Evolutionary conservation across 2,797 vertebrate species (phyloP), one percentile per base, ranked within the genome.

Genomic region (Crenichthys baileyi): DNA sequence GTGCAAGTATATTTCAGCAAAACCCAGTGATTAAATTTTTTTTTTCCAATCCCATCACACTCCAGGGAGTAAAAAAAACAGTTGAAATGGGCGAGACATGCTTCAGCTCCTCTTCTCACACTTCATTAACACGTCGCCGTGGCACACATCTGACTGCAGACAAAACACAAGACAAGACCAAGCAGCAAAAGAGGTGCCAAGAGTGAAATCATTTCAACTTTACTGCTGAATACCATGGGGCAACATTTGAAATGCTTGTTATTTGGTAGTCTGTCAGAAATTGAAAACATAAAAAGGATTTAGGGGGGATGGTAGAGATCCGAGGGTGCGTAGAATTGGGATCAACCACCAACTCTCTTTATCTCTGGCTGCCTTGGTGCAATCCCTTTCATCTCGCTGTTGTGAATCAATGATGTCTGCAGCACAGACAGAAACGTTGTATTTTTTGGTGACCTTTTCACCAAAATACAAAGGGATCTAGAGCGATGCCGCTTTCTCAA

Each of bases 101-200:
- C 95, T 94, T 94, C 95, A 95, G 96, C 96, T 91, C 93, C 95
- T 95, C 95, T 97, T 96, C 96, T 97, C 96, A 95, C 96, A 97
- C 96, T 96, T 97, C 96, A 97, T 98, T 98, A 97, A 95, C 95
- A 96, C 95, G 91, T 85, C 20, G 65, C 15, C 83, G 92, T 94
- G 96, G 82, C 79, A 81, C 84, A 89, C 85, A 90, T 86, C 86
- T 83, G 88, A 92, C 76, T 82, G 68, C 81, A 91, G 89, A 93
- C 91, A 88, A 86, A 88, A 91, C 82, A 88, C 71, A 5, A 81
- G 84, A 80, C 78, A 61, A 83, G 80, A 39, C 22, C 5, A 65
- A 79, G 81, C 61, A 63, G 61, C 65, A 68, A 77, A 65, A 73
- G 67, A 6, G 58, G 76, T 46, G 80, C 68, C 56, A 79, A 73